These are phyloP conservation scores for Pollenia labialis DNA, from an alignment of 2,888 invertebrate species.

Conservation along the genomic window DNA sequence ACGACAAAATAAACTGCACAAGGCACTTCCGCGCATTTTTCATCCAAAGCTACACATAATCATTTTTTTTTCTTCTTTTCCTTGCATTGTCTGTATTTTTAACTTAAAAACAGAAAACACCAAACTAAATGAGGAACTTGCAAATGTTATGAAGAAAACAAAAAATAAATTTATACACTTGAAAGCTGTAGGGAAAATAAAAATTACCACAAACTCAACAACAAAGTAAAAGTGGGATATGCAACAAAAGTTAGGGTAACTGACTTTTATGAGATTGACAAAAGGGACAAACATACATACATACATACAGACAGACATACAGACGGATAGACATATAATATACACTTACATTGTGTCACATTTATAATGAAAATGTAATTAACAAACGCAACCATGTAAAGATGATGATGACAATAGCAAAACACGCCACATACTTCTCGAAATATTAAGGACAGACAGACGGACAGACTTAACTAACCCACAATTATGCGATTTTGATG, in stretches of 20 bases:
- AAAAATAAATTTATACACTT: slow-evolving; percentile 30
- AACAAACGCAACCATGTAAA: slow-evolving; percentile 69
- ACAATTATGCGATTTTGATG: slow-evolving; percentile 62
- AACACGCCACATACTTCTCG: slow-evolving; percentile 36
- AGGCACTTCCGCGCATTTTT: slow-evolving; percentile 73
- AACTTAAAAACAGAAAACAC: slow-evolving; percentile 23
- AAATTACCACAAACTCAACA: slow-evolving; percentile 56
- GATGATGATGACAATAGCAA: slow-evolving; percentile 70
- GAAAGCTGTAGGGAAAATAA: slow-evolving; percentile 53
- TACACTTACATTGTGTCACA: slow-evolving; percentile 65
- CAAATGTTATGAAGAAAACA: slow-evolving; percentile 59
- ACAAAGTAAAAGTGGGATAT: slow-evolving; percentile 52
- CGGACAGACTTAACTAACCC: slow-evolving; percentile 44
- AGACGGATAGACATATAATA: slow-evolving; percentile 19
- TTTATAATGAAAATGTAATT: slow-evolving; percentile 69
- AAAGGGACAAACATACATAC: slow-evolving; percentile 34
- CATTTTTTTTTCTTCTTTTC: slow-evolving; percentile 13
- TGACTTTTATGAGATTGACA: slow-evolving; percentile 68
- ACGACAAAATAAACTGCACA: slow-evolving; percentile 67
- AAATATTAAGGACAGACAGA: background rate
- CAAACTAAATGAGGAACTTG: slow-evolving; percentile 66
- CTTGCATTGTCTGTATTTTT: slow-evolving; percentile 43
- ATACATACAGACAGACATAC: slow-evolving; percentile 23
- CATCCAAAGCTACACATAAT: slow-evolving; percentile 54
- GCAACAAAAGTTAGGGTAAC: slow-evolving; percentile 56